phyloP scores from a whole-genome alignment of 2,888 invertebrate genomes.

The Ochropleura leucogaster region DNA sequence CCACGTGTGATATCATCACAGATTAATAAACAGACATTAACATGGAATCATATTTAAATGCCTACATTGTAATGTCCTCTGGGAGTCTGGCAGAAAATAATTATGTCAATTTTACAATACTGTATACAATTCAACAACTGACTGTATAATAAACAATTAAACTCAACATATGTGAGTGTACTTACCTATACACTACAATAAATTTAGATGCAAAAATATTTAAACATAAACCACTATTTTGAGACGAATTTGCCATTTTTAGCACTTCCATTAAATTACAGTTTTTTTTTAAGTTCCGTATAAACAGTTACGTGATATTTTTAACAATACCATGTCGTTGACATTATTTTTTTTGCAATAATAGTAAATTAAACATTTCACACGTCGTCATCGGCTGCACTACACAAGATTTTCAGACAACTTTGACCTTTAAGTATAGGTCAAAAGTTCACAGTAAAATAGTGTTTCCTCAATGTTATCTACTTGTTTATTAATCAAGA shows the following conservation, averaged over 20 bases:
- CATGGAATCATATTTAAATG: constrained; percentile 2
- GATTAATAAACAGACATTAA: constrained; percentile 15
- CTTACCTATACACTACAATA: too few relatives aligned
- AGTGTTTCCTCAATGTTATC: constrained; percentile 12
- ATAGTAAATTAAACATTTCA: constrained; percentile 19
- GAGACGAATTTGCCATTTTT: constrained; percentile 10
- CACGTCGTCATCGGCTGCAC: background rate
- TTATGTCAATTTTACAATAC: background rate
- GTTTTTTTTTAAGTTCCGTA: background rate
- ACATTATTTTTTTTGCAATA: constrained; percentile 9
- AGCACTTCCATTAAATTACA: constrained; percentile 17
- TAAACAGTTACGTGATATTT: background rate
- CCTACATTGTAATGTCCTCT: constrained; percentile 25
- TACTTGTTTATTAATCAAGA: constrained; percentile 28
- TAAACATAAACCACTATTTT: constrained; percentile 11
- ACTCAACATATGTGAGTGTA: background rate
- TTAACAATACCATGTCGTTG: constrained; percentile 11
- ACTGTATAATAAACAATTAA: background rate
- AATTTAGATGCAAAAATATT: background rate
- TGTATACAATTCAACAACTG: background rate
- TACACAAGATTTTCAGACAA: constrained; percentile 11
- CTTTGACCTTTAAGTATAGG: constrained; percentile 5
- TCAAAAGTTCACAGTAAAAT: constrained; percentile 19
- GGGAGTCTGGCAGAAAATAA: background rate
- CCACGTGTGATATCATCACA: constrained; percentile 43